Conservation (phyloP, 2,797 vertebrate genomes). For the Diplodus sargus region DNA sequence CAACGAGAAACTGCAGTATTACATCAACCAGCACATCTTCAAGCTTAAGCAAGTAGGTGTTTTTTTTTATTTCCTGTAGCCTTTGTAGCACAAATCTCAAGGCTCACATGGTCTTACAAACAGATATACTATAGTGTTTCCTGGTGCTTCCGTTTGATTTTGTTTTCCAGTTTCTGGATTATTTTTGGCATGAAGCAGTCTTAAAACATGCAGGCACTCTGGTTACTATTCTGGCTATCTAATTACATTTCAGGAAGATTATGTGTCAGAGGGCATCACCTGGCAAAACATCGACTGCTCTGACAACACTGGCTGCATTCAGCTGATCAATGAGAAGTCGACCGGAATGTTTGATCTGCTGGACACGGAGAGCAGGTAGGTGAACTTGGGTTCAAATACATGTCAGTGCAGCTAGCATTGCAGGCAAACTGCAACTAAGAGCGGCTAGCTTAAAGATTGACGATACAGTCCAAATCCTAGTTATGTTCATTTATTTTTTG, state of each 20-base stretch:
- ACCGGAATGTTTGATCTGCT: conserved; percentile 92
- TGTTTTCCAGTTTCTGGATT: neutral
- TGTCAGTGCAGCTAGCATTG: neutral
- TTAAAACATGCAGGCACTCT: neutral
- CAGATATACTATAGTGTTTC: neutral
- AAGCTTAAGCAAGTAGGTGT: conserved; percentile 89
- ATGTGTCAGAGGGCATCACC: conserved; percentile 90
- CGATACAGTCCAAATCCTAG: neutral
- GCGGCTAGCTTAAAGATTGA: neutral
- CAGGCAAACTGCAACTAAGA: neutral
- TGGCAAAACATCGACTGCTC: conserved; percentile 93
- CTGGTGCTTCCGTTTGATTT: neutral
- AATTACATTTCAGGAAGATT: conserved; percentile 88
- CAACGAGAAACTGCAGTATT: conserved; percentile 93
- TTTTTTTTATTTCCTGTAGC: neutral
- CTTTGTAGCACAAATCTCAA: too few species aligned
- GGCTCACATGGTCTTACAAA: neutral
- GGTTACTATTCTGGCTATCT: neutral
- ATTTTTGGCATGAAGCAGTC: neutral
- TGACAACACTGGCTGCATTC: conserved; percentile 93
- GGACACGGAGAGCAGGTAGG: conserved; percentile 94
- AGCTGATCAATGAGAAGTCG: conserved; percentile 91
- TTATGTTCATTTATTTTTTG: neutral
- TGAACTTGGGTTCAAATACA: neutral
- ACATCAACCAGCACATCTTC: conserved; percentile 95